These are phyloP conservation scores for Rhagium mordax DNA, from an alignment of 2,888 invertebrate species.

Conservation along the genomic window DNA sequence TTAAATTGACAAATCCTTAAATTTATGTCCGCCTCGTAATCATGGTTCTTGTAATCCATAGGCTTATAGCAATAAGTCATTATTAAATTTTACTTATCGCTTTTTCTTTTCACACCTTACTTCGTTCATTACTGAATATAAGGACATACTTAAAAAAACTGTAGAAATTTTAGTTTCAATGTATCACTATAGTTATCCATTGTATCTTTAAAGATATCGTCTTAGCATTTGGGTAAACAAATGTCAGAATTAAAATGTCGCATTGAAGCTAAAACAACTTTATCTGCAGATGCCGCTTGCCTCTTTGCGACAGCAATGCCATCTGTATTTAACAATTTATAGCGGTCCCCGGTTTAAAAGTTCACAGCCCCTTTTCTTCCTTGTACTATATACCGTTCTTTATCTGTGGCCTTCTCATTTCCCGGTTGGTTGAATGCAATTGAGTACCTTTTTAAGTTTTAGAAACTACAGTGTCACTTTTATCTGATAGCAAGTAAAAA, in stretches of 20 bases:
- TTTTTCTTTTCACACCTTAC: conserved; percentile 58
- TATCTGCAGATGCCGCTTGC: conserved; percentile 67
- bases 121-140: conserved; percentile 50
- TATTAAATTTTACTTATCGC: conserved; percentile 64
- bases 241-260: conserved; percentile 67
- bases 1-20: conserved; percentile 65
- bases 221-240: conserved; percentile 52
- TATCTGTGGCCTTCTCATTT: conserved; percentile 69
- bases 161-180: neutral
- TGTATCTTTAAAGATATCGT: conserved; percentile 1
- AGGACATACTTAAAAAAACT: conserved; percentile 35
- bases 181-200: conserved; percentile 1
- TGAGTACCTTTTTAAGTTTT: conserved; percentile 70
- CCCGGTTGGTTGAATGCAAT: conserved; percentile 69
- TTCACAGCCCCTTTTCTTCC: conserved; percentile 64
- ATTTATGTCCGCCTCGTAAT: conserved; percentile 62
- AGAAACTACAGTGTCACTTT: conserved; percentile 70
- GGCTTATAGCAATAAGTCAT: conserved; percentile 63
- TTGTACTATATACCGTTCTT: conserved; percentile 55
- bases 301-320: conserved; percentile 66
- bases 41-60: conserved; percentile 64
- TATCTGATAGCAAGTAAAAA: conserved; percentile 67
- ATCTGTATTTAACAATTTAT: conserved; percentile 69
- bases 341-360: conserved; percentile 67
- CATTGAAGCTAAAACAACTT: conserved; percentile 67